Evolutionary conservation across 2,888 invertebrate species (phyloP).

Genomic region (Strigamia maritima): DNA sequence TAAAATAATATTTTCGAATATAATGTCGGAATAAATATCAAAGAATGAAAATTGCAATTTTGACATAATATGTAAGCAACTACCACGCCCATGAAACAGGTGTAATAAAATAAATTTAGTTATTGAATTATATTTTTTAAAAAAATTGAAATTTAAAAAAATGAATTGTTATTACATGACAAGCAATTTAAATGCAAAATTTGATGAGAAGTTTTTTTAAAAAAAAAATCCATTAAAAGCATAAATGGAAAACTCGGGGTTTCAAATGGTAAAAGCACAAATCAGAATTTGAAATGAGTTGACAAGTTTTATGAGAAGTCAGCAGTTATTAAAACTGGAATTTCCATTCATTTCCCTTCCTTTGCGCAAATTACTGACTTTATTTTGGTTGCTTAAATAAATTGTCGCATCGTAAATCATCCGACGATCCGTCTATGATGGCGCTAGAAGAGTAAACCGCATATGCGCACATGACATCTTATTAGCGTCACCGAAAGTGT

Average conservation of each 20-base stretch:
- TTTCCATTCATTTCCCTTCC: conserved; percentile 13
- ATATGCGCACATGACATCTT: too few relatives aligned
- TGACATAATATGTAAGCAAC: too few relatives aligned
- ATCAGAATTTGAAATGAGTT: conserved; percentile 34
- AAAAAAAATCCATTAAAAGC: background rate
- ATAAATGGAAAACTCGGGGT: conserved; percentile 19
- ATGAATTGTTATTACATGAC: background rate
- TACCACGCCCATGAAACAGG: too few relatives aligned
- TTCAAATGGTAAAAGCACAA: conserved; percentile 28
- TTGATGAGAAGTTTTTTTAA: background rate
- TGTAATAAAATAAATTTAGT: too few relatives aligned
- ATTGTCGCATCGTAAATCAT: background rate
- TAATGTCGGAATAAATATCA: too few relatives aligned
- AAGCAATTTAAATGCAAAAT: conserved; percentile 28
- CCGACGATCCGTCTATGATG: too few relatives aligned
- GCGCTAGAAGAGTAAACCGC: too few relatives aligned
- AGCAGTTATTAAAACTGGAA: conserved; percentile 29
- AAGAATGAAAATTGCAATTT: background rate
- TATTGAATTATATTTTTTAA: too few relatives aligned
- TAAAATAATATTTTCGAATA: too few relatives aligned
- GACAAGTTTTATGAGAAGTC: conserved; percentile 31
- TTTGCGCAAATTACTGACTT: background rate
- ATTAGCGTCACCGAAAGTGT: too few relatives aligned
- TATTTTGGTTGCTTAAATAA: background rate
- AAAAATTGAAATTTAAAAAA: background rate